These are phyloP conservation scores for Carassius carassius DNA, from an alignment of 2,113 vertebrate genomes.

Conservation along the genomic window DNA sequence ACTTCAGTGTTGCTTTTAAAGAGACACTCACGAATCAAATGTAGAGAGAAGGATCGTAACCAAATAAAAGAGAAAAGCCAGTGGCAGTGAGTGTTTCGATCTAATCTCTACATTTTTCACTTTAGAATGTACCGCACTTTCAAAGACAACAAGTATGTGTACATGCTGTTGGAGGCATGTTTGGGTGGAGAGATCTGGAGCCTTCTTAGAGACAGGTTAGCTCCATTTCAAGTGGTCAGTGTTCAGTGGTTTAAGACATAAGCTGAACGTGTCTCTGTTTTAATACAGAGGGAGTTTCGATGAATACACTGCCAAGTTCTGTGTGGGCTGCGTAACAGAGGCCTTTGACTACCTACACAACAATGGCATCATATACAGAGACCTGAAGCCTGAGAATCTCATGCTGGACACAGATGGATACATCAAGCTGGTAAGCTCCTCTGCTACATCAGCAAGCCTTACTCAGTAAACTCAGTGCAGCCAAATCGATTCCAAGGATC, in stretches of 20 bases:
- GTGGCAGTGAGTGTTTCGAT: background rate
- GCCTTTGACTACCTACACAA: conserved; percentile 93
- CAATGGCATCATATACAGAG: conserved; percentile 88
- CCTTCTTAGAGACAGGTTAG: conserved; percentile 77
- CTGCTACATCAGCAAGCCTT: background rate
- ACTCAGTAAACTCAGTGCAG: background rate
- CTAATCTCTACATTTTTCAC: background rate
- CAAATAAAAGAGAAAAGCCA: background rate
- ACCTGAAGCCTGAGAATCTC: conserved; percentile 93
- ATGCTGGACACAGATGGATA: conserved; percentile 91
- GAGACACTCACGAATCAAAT: background rate
- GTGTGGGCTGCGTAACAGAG: conserved; percentile 88
- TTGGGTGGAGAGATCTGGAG: conserved; percentile 79
- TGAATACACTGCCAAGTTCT: conserved; percentile 88
- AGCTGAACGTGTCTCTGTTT: background rate
- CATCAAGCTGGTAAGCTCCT: conserved; percentile 84
- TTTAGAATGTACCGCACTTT: conserved; percentile 75
- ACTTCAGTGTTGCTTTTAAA: background rate
- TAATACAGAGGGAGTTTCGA: conserved; percentile 87
- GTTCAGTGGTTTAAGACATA: background rate
- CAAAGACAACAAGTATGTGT: conserved; percentile 75
- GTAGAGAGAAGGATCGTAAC: background rate
- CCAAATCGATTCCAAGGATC: background rate
- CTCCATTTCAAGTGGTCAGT: background rate
- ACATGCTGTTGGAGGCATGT: conserved; percentile 79